A percentile compares a stretch with the other conserved stretches of the same genome.
Conservation (phyloP, 2,113 vertebrate genomes). For the Pedionomus torquatus region DNA sequence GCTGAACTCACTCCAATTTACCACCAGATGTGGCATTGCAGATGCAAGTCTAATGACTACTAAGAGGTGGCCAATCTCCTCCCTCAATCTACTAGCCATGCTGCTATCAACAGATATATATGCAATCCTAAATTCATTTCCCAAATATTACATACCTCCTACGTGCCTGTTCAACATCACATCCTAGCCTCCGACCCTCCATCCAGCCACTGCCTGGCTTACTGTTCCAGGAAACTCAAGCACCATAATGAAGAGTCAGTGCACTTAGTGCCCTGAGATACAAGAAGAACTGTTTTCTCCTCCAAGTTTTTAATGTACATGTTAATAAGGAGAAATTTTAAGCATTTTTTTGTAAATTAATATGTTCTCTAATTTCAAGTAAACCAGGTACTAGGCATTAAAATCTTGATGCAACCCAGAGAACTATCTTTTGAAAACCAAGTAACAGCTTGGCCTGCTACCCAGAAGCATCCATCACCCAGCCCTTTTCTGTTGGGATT, state of each 20-base stretch:
- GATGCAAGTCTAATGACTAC: neutral
- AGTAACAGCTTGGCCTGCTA: slow-evolving; percentile 65
- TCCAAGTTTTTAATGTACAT: neutral
- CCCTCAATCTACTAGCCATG: neutral
- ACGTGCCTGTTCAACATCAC: neutral
- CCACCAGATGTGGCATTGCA: neutral
- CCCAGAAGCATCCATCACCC: slow-evolving; percentile 70
- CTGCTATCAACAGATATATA: neutral
- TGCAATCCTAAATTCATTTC: neutral
- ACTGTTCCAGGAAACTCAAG: neutral
- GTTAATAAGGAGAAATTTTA: neutral
- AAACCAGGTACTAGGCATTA: neutral
- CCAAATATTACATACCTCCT: neutral
- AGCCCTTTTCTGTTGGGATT: slow-evolving; percentile 70
- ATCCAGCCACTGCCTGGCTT: neutral
- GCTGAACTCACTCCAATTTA: neutral
- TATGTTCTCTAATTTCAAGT: slow-evolving; percentile 31
- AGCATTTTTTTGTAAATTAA: neutral
- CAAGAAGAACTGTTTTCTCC: neutral
- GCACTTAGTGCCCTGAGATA: neutral
- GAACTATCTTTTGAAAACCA: slow-evolving; percentile 59
- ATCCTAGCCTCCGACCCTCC: neutral
- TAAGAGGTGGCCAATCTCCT: neutral
- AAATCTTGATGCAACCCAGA: slow-evolving; percentile 29
- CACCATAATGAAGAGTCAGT: neutral